phyloP scores from a whole-genome alignment of 2,888 invertebrate genomes.

The Drosophila stalkeri region DNA sequence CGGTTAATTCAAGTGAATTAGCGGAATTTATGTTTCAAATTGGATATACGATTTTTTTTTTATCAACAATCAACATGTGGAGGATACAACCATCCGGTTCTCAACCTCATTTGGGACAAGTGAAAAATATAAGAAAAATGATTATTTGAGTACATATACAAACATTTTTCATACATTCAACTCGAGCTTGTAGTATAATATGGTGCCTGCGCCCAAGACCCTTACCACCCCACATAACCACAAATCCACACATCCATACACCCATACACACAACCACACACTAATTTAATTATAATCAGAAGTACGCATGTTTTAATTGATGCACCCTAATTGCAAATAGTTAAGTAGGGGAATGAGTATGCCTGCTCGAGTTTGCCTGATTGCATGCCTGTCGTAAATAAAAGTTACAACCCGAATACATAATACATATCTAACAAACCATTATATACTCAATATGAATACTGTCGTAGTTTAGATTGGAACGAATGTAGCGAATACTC shows the following conservation, averaged over 20 bases:
- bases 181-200: slow-evolving; percentile 22
- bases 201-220: neutral
- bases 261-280: neutral
- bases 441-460: neutral
- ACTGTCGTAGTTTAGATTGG: slow-evolving; percentile 19
- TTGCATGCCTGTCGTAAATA: slow-evolving; percentile 62
- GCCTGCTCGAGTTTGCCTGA: slow-evolving; percentile 68
- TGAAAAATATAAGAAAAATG: neutral
- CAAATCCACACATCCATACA: neutral
- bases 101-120: neutral
- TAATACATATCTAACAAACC: slow-evolving; percentile 7
- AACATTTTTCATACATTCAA: neutral
- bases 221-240: neutral
- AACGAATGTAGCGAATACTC: slow-evolving; percentile 25
- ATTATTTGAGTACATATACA: neutral
- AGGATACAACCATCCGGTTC: neutral
- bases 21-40: neutral
- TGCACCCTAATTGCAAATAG: slow-evolving; percentile 43
- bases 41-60: neutral
- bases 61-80: neutral
- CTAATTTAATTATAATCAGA: slow-evolving; percentile 26
- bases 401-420: slow-evolving; percentile 20
- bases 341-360: slow-evolving; percentile 46
- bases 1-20: slow-evolving; percentile 7
- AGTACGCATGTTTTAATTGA: slow-evolving; percentile 61